Conservation (phyloP, 2,113 vertebrate genomes). For the Oophaga pumilio region DNA sequence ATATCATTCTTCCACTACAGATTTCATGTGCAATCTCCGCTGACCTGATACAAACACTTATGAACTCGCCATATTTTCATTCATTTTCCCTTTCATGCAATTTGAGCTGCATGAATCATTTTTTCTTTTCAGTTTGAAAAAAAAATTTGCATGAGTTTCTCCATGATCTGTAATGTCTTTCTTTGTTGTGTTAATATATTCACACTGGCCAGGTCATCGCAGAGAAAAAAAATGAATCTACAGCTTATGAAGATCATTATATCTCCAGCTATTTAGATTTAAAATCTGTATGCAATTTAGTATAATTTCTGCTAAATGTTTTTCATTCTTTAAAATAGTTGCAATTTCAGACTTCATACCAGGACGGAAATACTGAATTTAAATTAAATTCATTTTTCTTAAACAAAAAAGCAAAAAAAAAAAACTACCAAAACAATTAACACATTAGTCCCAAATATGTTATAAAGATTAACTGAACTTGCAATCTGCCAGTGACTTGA, state of each 20-base stretch:
- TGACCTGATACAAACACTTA: constrained; percentile 60
- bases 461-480: constrained; percentile 83
- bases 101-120: constrained; percentile 52
- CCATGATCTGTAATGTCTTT: constrained; percentile 56
- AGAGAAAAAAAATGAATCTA: constrained; percentile 32
- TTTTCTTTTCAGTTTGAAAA: constrained; percentile 40
- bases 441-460: constrained; percentile 76
- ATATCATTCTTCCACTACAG: constrained; percentile 55
- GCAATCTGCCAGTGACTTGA: constrained; percentile 82
- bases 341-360: constrained; percentile 64
- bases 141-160: constrained; percentile 54
- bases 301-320: constrained; percentile 56
- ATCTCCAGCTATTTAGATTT: constrained; percentile 53
- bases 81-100: constrained; percentile 57
- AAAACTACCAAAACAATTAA: constrained; percentile 88
- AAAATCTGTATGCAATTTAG: constrained; percentile 28
- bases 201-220: constrained; percentile 54
- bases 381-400: constrained; percentile 62
- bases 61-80: constrained; percentile 62
- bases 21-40: constrained; percentile 56
- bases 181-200: constrained; percentile 61
- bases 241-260: constrained; percentile 46
- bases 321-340: constrained; percentile 56
- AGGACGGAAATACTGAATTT: constrained; percentile 73
- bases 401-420: constrained; percentile 67